phyloP scores from a whole-genome alignment of 64 coral and sea anemone genomes.

The Pocillopora damicornis region DNA sequence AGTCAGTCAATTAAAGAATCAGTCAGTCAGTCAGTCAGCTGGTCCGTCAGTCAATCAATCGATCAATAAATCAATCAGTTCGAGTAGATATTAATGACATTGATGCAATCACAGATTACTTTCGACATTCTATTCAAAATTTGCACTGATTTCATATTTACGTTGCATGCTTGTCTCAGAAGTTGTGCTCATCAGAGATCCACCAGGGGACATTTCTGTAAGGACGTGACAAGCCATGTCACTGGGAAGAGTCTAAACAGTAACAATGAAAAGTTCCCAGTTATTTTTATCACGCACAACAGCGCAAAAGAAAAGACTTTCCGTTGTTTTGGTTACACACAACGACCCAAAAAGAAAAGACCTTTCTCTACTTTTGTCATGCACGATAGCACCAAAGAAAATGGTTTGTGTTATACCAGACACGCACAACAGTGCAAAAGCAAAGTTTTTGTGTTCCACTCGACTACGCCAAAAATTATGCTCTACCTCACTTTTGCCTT shows the following conservation, averaged over 20 bases:
- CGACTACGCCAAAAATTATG: no score
- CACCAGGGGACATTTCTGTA: conserved; percentile 91
- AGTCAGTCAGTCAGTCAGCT: no score
- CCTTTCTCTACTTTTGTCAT: background rate
- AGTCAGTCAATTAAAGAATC: no score
- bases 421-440: background rate
- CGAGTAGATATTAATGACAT: no score
- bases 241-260: conserved; percentile 62
- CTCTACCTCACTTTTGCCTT: no score
- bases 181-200: conserved; percentile 66
- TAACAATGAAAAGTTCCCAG: background rate
- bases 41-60: no score
- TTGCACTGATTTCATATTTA: conserved; percentile 30
- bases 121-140: background rate
- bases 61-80: no score
- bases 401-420: background rate
- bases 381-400: background rate
- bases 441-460: no score
- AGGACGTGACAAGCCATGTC: conserved; percentile 90
- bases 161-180: conserved; percentile 61
- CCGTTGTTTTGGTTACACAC: background rate
- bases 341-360: no score
- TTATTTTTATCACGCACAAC: background rate
- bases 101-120: no score
- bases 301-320: background rate